Evolutionary conservation across 2,113 vertebrate species (phyloP).

Genomic region (Polypterus bichir): DNA sequence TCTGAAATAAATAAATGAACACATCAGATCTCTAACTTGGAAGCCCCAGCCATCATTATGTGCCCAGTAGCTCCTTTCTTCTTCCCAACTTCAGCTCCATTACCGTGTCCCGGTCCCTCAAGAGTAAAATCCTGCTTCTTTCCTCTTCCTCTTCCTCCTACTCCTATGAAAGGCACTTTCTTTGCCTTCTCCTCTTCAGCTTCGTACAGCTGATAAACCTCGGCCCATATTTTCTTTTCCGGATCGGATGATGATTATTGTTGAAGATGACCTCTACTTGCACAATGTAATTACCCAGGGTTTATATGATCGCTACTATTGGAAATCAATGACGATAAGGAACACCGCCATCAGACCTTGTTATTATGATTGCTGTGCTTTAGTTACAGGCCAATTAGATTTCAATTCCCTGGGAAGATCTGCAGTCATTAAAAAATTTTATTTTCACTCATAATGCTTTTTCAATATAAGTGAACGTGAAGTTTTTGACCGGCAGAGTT

Average conservation of each 20-base stretch:
- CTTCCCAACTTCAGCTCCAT: too few relatives aligned
- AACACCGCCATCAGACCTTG: slow-evolving; percentile 41
- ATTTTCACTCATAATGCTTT: slow-evolving; percentile 14
- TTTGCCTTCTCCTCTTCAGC: too few relatives aligned
- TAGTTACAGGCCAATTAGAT: slow-evolving; percentile 34
- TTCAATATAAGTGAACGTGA: not conserved
- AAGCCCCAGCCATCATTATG: too few relatives aligned
- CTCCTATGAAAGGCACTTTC: too few relatives aligned
- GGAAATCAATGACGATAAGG: slow-evolving; percentile 59
- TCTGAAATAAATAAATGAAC: too few relatives aligned
- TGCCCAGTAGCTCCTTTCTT: too few relatives aligned
- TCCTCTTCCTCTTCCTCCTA: too few relatives aligned
- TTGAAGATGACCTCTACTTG: slow-evolving; percentile 48
- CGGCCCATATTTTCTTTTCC: slow-evolving; percentile 36
- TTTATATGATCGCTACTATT: slow-evolving; percentile 49
- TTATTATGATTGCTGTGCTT: slow-evolving; percentile 46
- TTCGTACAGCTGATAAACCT: too few relatives aligned
- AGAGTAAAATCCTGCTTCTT: too few relatives aligned
- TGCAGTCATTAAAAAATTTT: slow-evolving; percentile 19
- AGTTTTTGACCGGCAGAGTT: not conserved
- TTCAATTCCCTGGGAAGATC: slow-evolving; percentile 30
- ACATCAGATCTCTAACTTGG: too few relatives aligned
- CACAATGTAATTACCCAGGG: slow-evolving; percentile 48
- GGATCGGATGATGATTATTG: slow-evolving; percentile 58
- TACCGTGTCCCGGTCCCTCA: too few relatives aligned